Conservation (phyloP, 2,888 invertebrate genomes). For the Atherix ibis region DNA sequence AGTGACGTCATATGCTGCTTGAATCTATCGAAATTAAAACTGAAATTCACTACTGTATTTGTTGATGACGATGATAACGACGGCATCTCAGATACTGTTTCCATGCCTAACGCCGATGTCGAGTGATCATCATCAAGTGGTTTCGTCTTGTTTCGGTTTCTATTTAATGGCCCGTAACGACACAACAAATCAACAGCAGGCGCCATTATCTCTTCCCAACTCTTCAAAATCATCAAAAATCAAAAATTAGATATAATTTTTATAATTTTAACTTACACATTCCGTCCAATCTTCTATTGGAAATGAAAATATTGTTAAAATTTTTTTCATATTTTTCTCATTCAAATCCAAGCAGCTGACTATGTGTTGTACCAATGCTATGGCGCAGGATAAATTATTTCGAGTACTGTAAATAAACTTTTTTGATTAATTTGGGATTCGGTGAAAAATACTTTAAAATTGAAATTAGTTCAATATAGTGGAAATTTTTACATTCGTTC, state of each 20-base stretch:
- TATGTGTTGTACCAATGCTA: constrained; percentile 22
- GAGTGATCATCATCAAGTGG: constrained; percentile 9
- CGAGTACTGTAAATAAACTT: constrained; percentile 24
- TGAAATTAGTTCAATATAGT: too few species aligned
- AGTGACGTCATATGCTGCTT: constrained; percentile 24
- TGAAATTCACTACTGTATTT: too few species aligned
- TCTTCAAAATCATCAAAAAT: constrained; percentile 16
- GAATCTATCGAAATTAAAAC: constrained; percentile 27
- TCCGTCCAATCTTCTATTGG: constrained; percentile 31
- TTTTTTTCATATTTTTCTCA: constrained; percentile 22
- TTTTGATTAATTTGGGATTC: too few species aligned
- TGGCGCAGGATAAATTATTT: constrained; percentile 24
- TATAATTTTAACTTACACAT: constrained; percentile 16
- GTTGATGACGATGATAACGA: constrained; percentile 12
- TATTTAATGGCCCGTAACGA: constrained; percentile 27
- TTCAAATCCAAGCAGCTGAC: constrained; percentile 24
- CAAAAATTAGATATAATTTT: background rate
- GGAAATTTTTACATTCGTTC: constrained; percentile 13
- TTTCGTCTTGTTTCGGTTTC: constrained; percentile 9
- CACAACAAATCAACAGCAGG: constrained; percentile 29
- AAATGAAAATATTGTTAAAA: constrained; percentile 21
- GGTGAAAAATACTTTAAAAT: too few species aligned
- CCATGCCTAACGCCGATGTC: too few species aligned
- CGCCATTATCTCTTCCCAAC: constrained; percentile 30
- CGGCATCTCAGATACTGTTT: background rate